Evolutionary conservation across 2,113 vertebrate species (phyloP), one percentile per base, ranked within the genome.

Genomic region (Petroica traversi): DNA sequence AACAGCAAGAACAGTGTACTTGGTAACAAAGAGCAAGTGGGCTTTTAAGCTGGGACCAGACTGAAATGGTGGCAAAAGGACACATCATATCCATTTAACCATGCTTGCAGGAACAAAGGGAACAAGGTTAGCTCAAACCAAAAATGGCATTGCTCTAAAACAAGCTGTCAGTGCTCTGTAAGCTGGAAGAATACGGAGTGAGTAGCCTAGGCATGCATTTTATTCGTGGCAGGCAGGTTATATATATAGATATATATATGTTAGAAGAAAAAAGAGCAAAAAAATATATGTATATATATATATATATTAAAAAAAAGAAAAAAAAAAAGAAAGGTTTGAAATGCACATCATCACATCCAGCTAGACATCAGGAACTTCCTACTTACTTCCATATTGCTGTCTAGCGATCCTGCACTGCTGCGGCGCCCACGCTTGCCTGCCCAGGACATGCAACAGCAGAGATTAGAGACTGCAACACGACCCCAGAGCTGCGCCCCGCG

Each of bases 311-410:
- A n/a, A n/a, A 40, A 40, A 40, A 40, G 13, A 40, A 40, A 40
- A 41, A 41, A 41, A 41, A 95, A 96, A 98, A 97, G 83, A 88
- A 97, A 98, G 94, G 92, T 97, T 97, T 97, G 98, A 97, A 98
- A 97, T 94, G 99, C 98, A 98, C 98, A 98, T 99, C 98, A 98
- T 97, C 98, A 96, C 98, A 98, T 98, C 98, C 98, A 97, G 98
- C 98, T 97, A 97, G 95, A 98, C 98, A 98, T 96, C 97, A 93
- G 97, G 94, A 89, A 96, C 97, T 97, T 98, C 98, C 98, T 98
- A 99, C 99, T 99, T 99, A 99, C 99, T 99, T 99, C 99, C 98
- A 99, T 99, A 99, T 99, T 99, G 99, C 99, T 99, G 99, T 99
- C 99, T 99, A 99, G 99, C 97, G 99, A 99, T 99, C 99, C 99